Conservation (phyloP, 2,888 invertebrate species). For the Sarcophaga rosellei region DNA sequence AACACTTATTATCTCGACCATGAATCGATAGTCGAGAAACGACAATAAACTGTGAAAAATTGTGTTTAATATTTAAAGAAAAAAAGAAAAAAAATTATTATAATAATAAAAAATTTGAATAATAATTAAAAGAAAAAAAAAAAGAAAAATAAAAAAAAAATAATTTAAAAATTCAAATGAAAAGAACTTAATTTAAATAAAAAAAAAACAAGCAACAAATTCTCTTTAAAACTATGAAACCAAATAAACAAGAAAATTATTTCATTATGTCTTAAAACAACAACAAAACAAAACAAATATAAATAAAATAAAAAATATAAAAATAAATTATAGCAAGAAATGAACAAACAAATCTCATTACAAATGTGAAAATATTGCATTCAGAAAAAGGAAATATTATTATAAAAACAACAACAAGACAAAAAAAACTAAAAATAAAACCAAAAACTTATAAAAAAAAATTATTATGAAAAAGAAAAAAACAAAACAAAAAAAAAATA, state of each 20-base stretch:
- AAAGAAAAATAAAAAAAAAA: slow-evolving; percentile 36
- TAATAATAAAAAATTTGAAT: slow-evolving; percentile 29
- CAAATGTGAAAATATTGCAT: slow-evolving; percentile 67
- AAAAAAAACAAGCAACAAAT: slow-evolving; percentile 53
- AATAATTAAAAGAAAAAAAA: slow-evolving; percentile 54
- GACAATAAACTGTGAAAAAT: slow-evolving; percentile 82
- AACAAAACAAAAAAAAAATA: slow-evolving; percentile 61
- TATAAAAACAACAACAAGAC: slow-evolving; percentile 52
- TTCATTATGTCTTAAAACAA: slow-evolving; percentile 66
- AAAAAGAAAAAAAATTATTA: slow-evolving; percentile 24
- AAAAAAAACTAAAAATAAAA: slow-evolving; percentile 43
- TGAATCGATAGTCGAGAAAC: slow-evolving; percentile 81
- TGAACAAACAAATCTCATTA: slow-evolving; percentile 62
- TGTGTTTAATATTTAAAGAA: slow-evolving; percentile 73
- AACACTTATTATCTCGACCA: slow-evolving; percentile 79
- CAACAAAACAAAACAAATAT: slow-evolving; percentile 27
- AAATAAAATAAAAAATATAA: slow-evolving; percentile 12
- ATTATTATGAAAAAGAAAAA: slow-evolving; percentile 69
- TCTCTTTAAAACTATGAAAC: slow-evolving; percentile 60
- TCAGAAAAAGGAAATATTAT: slow-evolving; percentile 53
- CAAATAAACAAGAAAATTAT: slow-evolving; percentile 53
- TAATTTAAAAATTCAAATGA: slow-evolving; percentile 36
- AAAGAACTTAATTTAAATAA: slow-evolving; percentile 41
- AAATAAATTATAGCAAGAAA: slow-evolving; percentile 59
- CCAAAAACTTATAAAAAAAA: slow-evolving; percentile 66